Base-by-base conservation (phyloP, 1,140 invertebrate genomes). In the Megathymus violae region DNA sequence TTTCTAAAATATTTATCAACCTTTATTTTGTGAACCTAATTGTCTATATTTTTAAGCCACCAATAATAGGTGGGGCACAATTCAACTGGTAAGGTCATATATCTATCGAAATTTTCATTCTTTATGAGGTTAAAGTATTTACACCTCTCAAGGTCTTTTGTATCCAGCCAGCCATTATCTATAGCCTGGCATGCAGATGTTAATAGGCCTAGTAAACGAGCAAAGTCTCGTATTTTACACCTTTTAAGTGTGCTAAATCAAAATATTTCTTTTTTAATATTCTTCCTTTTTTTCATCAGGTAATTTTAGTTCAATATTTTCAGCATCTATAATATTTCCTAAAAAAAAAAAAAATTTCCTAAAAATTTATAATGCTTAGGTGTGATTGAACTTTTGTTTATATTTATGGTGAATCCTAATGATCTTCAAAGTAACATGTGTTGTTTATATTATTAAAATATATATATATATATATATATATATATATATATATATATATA, bases 401-500 rank as follows among this genome's bases (percentile, higher is more conserved):
- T 13, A 6, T 48, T 48, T 48, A 25, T 22, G 7, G 11, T 25
- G 3, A 48, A 48, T n/a, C 46, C 46, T 13, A 10, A 25, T 10
- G 46, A 48, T 14, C 6, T 27, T 34, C 15, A 27, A 7, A 50
- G 4, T 13, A 11, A 27, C 11, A 13, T 11, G 47, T 50, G 14
- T 27, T 9, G 7, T 50, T 22, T 27, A 50, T 27, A 11, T 50
- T 31, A 11, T 50, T 25, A 31, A n/a, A n/a, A n/a, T n/a, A n/a
- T n/a, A n/a, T n/a, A n/a, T n/a, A n/a, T n/a, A n/a, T n/a, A n/a
- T n/a, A n/a, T n/a, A n/a, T n/a, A n/a, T n/a, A n/a, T n/a, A n/a
- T n/a, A n/a, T n/a, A n/a, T n/a, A n/a, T n/a, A n/a, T n/a, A n/a
- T n/a, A n/a, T n/a, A n/a, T n/a, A n/a, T n/a, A n/a, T n/a, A n/a